Base-by-base conservation (phyloP, 2,113 vertebrate genomes). In the Aspidoscelis tigris region DNA sequence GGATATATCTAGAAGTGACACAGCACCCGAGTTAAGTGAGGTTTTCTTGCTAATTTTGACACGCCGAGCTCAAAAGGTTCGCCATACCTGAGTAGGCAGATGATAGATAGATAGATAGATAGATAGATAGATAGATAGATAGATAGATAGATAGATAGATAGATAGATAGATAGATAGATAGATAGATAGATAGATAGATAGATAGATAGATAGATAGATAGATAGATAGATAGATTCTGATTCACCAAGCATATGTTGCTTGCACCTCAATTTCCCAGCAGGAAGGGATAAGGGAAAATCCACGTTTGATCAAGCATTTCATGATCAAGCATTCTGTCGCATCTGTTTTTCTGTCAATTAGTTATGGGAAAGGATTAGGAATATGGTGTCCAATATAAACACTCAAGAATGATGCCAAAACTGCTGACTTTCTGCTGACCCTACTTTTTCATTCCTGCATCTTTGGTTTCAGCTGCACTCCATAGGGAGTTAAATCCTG, bases 391-490 rank as follows among this genome's bases (percentile, higher is more conserved):
- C 66, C 79, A 89, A 90, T 76, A 74, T 0, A 12, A 83, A 39
- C 87, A 79, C 43, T 88, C 84, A 77, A 84, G 58, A 53, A 77
- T 69, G 64, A 5, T 55, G 6, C 76, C 3, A 58, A 80, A 80
- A 77, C 33, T 10, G 90, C 89, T 89, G 93, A 84, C 90, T 89
- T 80, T 21, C 50, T 18, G 16, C 78, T 43, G 85, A 80, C 86
- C 93, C 88, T 7, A 55, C 64, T 89, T 87, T 33, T 20, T 9
- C 12, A 58, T 88, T 85, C 55, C 85, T 33, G 0, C 20, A 68
- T 85, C 88, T 91, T 88, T 0, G 14, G 82, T 92, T 92, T 92
- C 93, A 44, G 53, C 43, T 70, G 44, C 69, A 80, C 21, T 87
- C 88, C 3, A 5, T 41, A 68, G 84, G 84, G 70, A 74, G 84